Conservation (phyloP, 2,888 invertebrate species). For the Cephus nigrinus region DNA sequence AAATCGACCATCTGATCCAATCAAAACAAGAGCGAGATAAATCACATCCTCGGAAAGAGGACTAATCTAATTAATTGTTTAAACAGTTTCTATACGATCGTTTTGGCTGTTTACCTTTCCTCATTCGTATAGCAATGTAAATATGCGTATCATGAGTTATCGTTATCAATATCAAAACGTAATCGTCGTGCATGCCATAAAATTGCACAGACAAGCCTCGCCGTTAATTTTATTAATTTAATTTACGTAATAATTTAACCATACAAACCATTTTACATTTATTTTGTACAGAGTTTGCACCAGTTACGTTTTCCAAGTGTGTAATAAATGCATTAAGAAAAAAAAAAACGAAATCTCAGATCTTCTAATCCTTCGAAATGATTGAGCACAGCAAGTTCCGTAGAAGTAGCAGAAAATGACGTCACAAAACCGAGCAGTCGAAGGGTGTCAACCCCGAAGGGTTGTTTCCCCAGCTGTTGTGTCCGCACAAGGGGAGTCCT, state of each 20-base stretch:
- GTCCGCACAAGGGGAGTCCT: too few relatives aligned
- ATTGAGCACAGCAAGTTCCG: neutral
- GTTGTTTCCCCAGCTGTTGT: neutral
- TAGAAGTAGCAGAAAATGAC: neutral
- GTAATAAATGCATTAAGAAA: neutral
- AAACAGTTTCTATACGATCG: neutral
- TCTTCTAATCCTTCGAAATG: neutral
- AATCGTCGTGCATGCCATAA: neutral
- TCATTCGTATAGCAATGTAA: neutral
- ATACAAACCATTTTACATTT: neutral
- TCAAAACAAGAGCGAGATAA: neutral
- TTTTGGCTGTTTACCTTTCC: neutral
- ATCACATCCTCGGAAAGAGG: neutral
- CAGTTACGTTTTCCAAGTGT: neutral
- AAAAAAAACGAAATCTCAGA: too few relatives aligned
- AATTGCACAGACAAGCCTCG: neutral
- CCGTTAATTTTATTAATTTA: neutral
- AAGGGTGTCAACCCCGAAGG: neutral
- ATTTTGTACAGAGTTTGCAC: neutral
- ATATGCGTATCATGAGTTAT: neutral
- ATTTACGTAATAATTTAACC: neutral
- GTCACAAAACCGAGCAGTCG: neutral
- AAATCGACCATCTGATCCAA: neutral
- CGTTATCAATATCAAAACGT: neutral
- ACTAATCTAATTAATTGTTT: neutral